These are phyloP conservation scores for Lasaia peninsularis DNA, from an alignment of 1,140 invertebrate genomes.

Conservation along the genomic window DNA sequence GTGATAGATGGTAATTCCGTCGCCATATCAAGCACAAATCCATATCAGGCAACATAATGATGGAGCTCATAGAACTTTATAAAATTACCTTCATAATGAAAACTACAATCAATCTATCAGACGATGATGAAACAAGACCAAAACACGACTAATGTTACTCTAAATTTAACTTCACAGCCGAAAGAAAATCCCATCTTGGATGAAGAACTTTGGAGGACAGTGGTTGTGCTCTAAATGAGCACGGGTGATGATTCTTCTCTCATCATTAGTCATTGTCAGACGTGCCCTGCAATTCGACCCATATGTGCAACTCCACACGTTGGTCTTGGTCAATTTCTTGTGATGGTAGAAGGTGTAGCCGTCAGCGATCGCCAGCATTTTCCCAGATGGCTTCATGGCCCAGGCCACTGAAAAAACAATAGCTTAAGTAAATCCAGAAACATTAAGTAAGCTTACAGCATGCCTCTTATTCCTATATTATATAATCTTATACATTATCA, in stretches of 20 bases:
- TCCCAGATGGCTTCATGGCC: slow-evolving; percentile 30
- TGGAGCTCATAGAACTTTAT: too few relatives aligned
- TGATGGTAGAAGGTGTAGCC: slow-evolving; percentile 44
- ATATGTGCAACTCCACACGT: slow-evolving; percentile 37
- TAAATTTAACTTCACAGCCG: slow-evolving; percentile 13
- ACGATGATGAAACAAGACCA: too few relatives aligned
- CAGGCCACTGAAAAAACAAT: slow-evolving; percentile 25
- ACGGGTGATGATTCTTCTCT: slow-evolving; percentile 21
- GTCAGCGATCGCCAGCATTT: slow-evolving; percentile 31
- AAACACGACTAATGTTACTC: background rate
- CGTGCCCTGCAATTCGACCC: slow-evolving; percentile 33
- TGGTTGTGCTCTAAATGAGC: slow-evolving; percentile 31
- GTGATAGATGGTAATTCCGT: too few relatives aligned
- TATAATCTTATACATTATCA: background rate
- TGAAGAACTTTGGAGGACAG: slow-evolving; percentile 30
- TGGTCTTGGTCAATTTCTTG: slow-evolving; percentile 25
- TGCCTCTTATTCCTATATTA: too few relatives aligned
- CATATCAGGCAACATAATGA: too few relatives aligned
- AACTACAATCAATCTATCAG: too few relatives aligned
- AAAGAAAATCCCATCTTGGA: slow-evolving; percentile 29
- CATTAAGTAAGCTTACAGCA: too few relatives aligned
- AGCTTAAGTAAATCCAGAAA: background rate
- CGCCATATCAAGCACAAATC: too few relatives aligned
- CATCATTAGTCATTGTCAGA: slow-evolving; percentile 28
- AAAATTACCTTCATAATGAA: too few relatives aligned